Conservation (phyloP, 2,113 vertebrate genomes). For the Ophthalmotilapia sp. region DNA sequence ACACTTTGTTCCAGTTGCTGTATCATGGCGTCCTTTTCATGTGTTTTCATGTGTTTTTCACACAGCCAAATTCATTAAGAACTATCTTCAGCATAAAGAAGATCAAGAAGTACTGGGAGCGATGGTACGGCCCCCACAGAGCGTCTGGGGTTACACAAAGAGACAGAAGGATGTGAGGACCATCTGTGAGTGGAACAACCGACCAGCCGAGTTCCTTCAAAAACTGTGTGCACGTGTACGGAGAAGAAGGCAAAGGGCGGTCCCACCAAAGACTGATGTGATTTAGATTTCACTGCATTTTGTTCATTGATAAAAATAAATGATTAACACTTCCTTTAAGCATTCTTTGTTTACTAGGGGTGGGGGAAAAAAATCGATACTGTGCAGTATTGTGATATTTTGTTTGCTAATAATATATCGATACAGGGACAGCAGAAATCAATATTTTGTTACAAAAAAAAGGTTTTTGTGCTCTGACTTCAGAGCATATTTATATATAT, state of each 20-base stretch:
- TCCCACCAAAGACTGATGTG: background rate
- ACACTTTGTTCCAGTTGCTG: background rate
- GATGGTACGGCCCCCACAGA: background rate
- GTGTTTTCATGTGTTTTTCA: too few species aligned
- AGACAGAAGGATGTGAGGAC: background rate
- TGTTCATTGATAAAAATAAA: background rate
- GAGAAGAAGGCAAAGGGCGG: fast-evolving
- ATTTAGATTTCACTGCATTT: background rate
- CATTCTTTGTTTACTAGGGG: background rate
- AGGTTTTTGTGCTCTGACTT: too few species aligned
- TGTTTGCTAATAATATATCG: too few species aligned
- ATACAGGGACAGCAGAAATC: too few species aligned
- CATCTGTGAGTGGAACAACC: background rate
- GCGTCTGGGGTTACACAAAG: background rate
- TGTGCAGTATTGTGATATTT: too few species aligned
- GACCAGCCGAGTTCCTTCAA: background rate
- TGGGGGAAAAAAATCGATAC: too few species aligned
- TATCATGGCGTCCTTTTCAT: background rate
- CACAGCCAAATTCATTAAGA: background rate
- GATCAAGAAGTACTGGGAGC: background rate
- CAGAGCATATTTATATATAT: too few species aligned
- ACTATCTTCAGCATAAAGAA: fast-evolving
- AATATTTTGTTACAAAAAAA: too few species aligned
- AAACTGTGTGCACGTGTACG: background rate
- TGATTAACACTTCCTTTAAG: background rate